phyloP scores from a whole-genome alignment of 53 echinoderm and acorn worm species.

The Mesocentrotus franciscanus region DNA sequence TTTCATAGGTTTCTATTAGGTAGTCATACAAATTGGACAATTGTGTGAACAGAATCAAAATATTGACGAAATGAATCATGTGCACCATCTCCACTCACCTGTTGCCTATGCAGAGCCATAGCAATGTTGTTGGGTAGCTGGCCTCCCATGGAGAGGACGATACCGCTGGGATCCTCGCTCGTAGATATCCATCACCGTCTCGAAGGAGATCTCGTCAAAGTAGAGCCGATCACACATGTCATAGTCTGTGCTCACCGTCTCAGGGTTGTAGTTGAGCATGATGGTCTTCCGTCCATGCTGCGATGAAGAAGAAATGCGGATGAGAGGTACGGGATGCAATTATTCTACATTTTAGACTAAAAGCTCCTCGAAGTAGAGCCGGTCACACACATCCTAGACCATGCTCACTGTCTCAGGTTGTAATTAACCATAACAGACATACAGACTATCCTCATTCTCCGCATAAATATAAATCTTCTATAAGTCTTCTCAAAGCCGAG shows the following conservation, averaged over 20 bases:
- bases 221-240: constrained; percentile 99
- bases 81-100: constrained; percentile 74
- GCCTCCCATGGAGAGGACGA: constrained; percentile 98
- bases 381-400: constrained; percentile 92
- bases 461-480: too few relatives aligned
- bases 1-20: too few relatives aligned
- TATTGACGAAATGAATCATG: background rate
- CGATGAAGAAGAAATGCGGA: background rate
- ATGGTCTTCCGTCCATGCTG: constrained; percentile 91
- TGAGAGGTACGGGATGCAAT: too few relatives aligned
- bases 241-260: constrained; percentile 99
- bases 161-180: constrained; percentile 91
- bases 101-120: constrained; percentile 93
- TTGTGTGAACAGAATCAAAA: too few relatives aligned
- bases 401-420: constrained; percentile 69
- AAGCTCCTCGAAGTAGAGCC: constrained; percentile 93
- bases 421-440: too few relatives aligned
- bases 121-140: constrained; percentile 99
- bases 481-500: too few relatives aligned
- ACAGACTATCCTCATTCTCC: too few relatives aligned
- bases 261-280: constrained; percentile 99
- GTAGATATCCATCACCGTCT: constrained; percentile 98
- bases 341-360: constrained; percentile 76
- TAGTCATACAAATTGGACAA: too few relatives aligned
- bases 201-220: constrained; percentile 99